Conservation (phyloP, 2,113 vertebrate genomes). For the Pelvicachromis taeniatus region DNA sequence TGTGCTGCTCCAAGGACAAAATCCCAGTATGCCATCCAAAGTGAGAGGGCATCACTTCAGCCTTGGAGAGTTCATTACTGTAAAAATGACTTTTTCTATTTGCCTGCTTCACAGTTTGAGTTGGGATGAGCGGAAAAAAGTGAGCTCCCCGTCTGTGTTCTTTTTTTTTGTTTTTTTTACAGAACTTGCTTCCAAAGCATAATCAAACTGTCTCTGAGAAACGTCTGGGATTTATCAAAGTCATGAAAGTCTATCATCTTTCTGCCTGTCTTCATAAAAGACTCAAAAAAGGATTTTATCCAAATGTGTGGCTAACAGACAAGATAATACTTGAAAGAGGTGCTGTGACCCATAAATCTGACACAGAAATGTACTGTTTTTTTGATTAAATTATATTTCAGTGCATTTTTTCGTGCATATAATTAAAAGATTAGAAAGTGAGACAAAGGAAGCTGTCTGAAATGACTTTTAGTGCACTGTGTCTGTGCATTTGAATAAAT, state of each 20-base stretch:
- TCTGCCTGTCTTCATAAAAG: background rate
- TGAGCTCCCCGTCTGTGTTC: background rate
- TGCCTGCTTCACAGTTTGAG: background rate
- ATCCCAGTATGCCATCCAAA: background rate
- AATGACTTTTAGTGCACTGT: background rate
- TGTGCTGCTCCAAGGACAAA: background rate
- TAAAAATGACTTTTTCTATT: background rate
- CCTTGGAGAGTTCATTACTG: background rate
- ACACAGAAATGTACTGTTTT: background rate
- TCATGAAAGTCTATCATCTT: background rate
- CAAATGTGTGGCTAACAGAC: background rate
- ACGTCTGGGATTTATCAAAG: background rate
- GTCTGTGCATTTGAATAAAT: background rate
- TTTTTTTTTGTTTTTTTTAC: background rate
- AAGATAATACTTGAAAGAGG: background rate
- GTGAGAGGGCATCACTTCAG: background rate
- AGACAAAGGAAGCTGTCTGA: background rate
- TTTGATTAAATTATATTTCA: background rate
- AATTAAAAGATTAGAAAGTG: background rate
- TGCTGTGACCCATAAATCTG: background rate
- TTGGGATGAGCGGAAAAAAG: rapidly evolving
- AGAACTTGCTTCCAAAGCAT: background rate
- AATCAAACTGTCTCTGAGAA: background rate
- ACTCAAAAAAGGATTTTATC: background rate
- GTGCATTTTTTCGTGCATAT: background rate